Evolutionary conservation across 1,140 invertebrate genomes (phyloP), one percentile per base, ranked within the genome.

Genomic region (Drosophila sproati): DNA sequence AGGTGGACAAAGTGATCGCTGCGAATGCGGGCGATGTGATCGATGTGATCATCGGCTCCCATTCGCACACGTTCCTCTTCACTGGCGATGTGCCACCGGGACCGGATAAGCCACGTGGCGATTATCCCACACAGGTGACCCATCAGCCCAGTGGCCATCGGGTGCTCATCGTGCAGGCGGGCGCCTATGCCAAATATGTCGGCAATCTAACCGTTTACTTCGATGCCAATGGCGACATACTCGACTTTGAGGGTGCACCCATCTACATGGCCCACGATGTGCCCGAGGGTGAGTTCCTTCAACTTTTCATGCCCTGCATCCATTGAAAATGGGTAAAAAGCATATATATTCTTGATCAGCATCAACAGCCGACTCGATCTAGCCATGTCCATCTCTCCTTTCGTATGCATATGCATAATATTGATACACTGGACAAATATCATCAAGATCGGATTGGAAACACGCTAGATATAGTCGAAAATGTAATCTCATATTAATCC

Each of bases 41-140:
- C 39, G 95, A 96, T 67, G 94, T 96, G 1, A 96, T 98, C 69
- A 96, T 98, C 29, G 97, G 97, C 8, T 96, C 96, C n/a, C 97
- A 98, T 85, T 96, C 96, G 3, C 97, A 98, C 82, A 96, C 96
- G 0, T 95, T 98, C 72, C 93, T 97, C 0, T 97, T 94, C 85
- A 94, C 93, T 2, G 95, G 94, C 34, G 88, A 78, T 5, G 74
- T 91, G 2, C 94, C 94, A 0, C 95, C 95, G 0, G 95, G 94
- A 3, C 92, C 92, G 0, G 95, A 96, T 51, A 92, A 60, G 0
- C 92, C 95, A 0, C 78, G 73, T 6, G 96, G 95, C 6, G 87
- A 93, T 2, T 97, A 97, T 93, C 96, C 96, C 2, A 94, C 95
- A 0, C 93, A 95, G 5, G 94, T 96, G 0, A 93, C 82, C 0